A percentile compares a stretch with the other conserved stretches of the same genome.
These are phyloP conservation scores for Coecobrya sp. DNA, from an alignment of 2,888 invertebrate genomes.

Conservation along the genomic window DNA sequence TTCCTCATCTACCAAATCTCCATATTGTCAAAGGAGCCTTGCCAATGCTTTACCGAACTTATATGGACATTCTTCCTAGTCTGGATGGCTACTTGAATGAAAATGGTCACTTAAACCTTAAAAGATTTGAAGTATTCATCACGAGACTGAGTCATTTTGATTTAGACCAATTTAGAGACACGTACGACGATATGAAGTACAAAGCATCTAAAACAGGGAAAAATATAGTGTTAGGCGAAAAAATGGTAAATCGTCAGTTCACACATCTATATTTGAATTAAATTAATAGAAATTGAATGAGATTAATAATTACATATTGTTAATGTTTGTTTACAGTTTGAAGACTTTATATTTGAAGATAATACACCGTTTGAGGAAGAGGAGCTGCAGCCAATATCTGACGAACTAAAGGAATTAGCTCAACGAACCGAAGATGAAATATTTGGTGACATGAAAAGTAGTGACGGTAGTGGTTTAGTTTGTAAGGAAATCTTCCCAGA, in stretches of 20 bases:
- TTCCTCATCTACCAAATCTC: conserved; percentile 97
- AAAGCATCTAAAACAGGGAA: conserved; percentile 94
- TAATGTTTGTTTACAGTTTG: conserved; percentile 81
- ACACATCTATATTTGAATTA: neutral
- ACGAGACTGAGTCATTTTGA: conserved; percentile 92
- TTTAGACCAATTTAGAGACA: conserved; percentile 92
- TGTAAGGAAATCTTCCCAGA: conserved; percentile 88
- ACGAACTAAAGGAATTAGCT: conserved; percentile 90
- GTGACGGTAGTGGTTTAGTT: conserved; percentile 83
- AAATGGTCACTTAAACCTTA: conserved; percentile 93
- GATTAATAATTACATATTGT: neutral
- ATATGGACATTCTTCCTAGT: conserved; percentile 95
- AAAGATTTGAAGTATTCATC: conserved; percentile 94
- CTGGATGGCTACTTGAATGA: conserved; percentile 98
- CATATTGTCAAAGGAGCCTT: conserved; percentile 97
- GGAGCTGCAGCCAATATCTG: conserved; percentile 85
- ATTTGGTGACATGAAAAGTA: conserved; percentile 85
- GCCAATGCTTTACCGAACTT: conserved; percentile 95
- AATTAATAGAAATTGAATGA: no score
- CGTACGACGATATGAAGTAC: conserved; percentile 94
- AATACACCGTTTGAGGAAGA: conserved; percentile 83
- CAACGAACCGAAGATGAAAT: conserved; percentile 91
- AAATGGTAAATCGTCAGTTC: conserved; percentile 82
- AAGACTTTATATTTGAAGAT: conserved; percentile 84
- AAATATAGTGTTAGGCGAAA: conserved; percentile 87